These are phyloP conservation scores for Myoxocephalus aenaeus DNA, from an alignment of 2,797 vertebrate species.

Conservation along the genomic window DNA sequence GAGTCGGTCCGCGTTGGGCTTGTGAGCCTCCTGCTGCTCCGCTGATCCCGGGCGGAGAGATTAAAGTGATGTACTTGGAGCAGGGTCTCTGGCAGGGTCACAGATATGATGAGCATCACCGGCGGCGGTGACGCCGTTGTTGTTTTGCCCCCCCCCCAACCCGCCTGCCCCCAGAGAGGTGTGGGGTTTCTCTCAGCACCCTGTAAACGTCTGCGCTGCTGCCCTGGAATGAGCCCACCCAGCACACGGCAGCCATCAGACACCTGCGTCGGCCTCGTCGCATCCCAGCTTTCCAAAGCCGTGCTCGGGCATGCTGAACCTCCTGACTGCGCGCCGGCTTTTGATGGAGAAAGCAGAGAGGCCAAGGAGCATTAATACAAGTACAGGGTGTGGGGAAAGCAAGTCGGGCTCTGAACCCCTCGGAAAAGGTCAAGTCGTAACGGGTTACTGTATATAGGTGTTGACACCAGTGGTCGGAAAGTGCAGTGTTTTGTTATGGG, in stretches of 20 bases:
- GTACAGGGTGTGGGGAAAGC: slow-evolving; percentile 20
- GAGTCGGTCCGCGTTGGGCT: slow-evolving; percentile 16
- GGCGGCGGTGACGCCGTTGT: slow-evolving; percentile 35
- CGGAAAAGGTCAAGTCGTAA: slow-evolving; percentile 25
- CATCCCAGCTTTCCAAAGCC: slow-evolving; percentile 22
- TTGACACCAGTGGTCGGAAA: slow-evolving; percentile 19
- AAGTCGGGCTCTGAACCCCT: slow-evolving; percentile 11
- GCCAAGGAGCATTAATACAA: slow-evolving; percentile 21
- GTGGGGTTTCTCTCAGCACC: slow-evolving; percentile 60
- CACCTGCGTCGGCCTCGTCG: slow-evolving; percentile 44
- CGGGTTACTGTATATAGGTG: slow-evolving; percentile 28
- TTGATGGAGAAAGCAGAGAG: slow-evolving; percentile 44
- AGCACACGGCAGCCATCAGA: slow-evolving; percentile 73
- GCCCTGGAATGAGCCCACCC: slow-evolving; percentile 64
- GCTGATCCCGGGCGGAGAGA: slow-evolving; percentile 56
- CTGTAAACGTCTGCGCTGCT: slow-evolving; percentile 24
- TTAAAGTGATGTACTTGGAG: slow-evolving; percentile 60
- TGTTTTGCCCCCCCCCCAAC: slow-evolving; percentile 35
- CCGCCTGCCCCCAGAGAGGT: slow-evolving; percentile 45
- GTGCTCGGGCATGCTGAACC: slow-evolving; percentile 35
- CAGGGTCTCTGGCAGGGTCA: slow-evolving; percentile 15
- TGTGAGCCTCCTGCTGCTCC: slow-evolving; percentile 39
- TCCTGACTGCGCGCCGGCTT: slow-evolving; percentile 7
- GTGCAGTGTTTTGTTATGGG: slow-evolving; percentile 8
- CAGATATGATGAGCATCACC: slow-evolving; percentile 42